Evolutionary conservation across 2,888 invertebrate species (phyloP).

Genomic region (Metellina segmentata): DNA sequence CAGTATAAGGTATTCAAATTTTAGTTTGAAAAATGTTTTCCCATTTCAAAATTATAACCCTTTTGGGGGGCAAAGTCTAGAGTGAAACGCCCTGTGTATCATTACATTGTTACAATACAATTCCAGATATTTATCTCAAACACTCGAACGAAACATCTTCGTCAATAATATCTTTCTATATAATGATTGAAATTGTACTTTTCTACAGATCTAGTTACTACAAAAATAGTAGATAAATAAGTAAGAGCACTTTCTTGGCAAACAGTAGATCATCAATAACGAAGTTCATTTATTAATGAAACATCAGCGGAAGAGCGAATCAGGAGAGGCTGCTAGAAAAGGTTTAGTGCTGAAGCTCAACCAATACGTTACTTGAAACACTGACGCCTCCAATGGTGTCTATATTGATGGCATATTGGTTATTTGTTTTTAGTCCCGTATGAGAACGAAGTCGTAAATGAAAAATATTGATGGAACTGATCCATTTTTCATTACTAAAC

Average conservation of each 20-base stretch:
- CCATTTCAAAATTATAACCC: too few species aligned
- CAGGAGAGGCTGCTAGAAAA: not conserved
- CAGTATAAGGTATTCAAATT: too few species aligned
- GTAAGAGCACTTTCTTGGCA: not conserved
- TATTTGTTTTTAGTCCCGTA: slow-evolving; percentile 63
- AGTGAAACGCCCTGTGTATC: too few species aligned
- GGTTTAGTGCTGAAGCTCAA: slow-evolving; percentile 1
- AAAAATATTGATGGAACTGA: slow-evolving; percentile 69
- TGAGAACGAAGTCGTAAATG: slow-evolving; percentile 54
- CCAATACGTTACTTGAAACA: slow-evolving; percentile 27
- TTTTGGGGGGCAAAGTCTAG: too few species aligned
- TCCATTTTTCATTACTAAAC: slow-evolving; percentile 67
- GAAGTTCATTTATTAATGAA: not conserved
- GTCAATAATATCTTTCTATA: too few species aligned
- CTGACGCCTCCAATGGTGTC: slow-evolving; percentile 5
- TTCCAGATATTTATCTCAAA: too few species aligned
- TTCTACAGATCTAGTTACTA: not conserved
- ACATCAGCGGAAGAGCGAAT: not conserved
- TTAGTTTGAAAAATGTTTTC: too few species aligned
- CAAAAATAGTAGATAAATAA: not conserved
- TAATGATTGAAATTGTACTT: too few species aligned
- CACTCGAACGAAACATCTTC: too few species aligned
- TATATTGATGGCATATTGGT: slow-evolving; percentile 66
- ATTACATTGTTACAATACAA: too few species aligned
- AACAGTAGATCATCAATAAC: not conserved